Percentiles rank a stretch among this genome's conserved stretches.
Evolutionary conservation across 2,888 invertebrate genomes (phyloP).

Genomic region (Calameuta pallipes): DNA sequence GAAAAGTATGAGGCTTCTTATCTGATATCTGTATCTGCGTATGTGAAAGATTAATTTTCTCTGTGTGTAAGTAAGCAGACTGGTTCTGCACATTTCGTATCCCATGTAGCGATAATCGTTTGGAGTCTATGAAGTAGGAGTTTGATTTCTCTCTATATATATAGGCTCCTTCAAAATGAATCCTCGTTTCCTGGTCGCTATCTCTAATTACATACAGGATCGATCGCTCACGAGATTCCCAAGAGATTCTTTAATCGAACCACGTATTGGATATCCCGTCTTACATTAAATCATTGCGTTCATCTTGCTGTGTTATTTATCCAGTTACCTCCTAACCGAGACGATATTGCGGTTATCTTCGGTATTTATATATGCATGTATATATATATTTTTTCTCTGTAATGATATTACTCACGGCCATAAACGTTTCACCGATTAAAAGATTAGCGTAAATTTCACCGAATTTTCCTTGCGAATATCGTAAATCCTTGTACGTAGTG

Average conservation of each 20-base stretch:
- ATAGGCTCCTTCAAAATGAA: neutral
- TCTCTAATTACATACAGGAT: neutral
- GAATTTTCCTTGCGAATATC: neutral
- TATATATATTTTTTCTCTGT: neutral
- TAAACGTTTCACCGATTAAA: neutral
- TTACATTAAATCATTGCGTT: neutral
- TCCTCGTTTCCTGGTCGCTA: neutral
- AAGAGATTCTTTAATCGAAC: neutral
- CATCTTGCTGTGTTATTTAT: neutral
- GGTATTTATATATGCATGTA: neutral
- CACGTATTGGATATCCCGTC: neutral
- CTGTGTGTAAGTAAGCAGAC: neutral
- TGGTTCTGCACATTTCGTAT: neutral
- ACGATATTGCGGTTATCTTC: neutral
- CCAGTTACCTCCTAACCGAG: neutral
- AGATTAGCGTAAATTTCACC: neutral
- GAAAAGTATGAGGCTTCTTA: neutral
- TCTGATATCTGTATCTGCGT: neutral
- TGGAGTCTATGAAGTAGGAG: neutral
- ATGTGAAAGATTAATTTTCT: neutral
- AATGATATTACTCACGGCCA: neutral
- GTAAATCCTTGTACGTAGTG: neutral
- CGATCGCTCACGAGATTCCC: neutral
- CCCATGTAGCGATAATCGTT: neutral
- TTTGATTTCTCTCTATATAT: neutral